Evolutionary conservation across 2,888 invertebrate genomes (phyloP), one percentile per base, ranked within the genome.

Genomic region (Cantharis flavilabris): DNA sequence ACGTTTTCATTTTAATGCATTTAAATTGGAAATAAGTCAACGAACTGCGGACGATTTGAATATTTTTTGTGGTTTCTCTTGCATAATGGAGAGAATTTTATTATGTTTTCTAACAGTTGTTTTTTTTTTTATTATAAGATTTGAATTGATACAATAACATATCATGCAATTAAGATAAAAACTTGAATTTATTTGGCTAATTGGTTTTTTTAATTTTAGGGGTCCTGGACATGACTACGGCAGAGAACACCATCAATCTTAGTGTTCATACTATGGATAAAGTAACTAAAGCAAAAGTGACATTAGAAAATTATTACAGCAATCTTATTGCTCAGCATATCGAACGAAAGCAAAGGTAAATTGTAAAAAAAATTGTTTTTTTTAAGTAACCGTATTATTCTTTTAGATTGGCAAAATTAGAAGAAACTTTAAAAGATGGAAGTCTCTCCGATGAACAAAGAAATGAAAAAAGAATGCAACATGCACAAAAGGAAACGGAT

Each of bases 401-500:
- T 86, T 87, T 49, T 85, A 93, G 96, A 88, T 90, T 96, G 87
- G 96, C 97, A 80, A 96, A 97, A 89, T 90, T 99, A 84, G 99
- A 99, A 90, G 97, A 98, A 89, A 95, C 97, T 80, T 93, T 99
- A 90, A 97, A 96, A 89, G 98, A 98, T 89, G 98, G 99, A 86
- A 97, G 96, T 79, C 92, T 98, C 76, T 94, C 96, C 78, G 98
- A 98, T 88, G 95, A 96, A 85, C 98, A 98, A 89, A 97, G 97
- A 88, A 96, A 96, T 87, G 98, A 97, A 88, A 96, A 96, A 88
- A 92, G 99, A 83, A 93, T 95, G 86, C 97, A 97, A 86, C 99
- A 99, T 91, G 98, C 98, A 78, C 95, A 97, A 87, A 99, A 99
- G 88, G 99, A 99, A 90, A 99, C 99, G 13, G 99, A 99, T 90